Base-by-base conservation (phyloP, 2,113 vertebrate genomes). In the Vimba vimba region DNA sequence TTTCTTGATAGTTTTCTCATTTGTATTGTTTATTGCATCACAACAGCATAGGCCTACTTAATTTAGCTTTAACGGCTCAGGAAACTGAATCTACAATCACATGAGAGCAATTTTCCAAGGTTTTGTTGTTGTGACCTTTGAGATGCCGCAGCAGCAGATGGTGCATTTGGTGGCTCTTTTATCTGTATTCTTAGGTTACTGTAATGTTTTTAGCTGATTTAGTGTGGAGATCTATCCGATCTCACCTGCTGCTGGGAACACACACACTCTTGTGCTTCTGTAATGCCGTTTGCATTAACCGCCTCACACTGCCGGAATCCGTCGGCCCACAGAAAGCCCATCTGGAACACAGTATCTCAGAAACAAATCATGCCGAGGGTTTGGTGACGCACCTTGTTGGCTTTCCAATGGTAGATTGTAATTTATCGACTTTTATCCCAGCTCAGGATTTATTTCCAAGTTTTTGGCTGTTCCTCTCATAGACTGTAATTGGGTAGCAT, bases 361-460 rank as follows among this genome's bases (percentile, higher is more conserved):
- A 71, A 79, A 85, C 88, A 80, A 86, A 88, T 88, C 81, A 86
- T 83, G 23, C 80, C 10, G 50, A 88, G 71, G 47, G 69, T 82
- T 59, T 85, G 62, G 79, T 85, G 80, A 83, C 62, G 45, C 19
- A 75, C 55, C 69, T 77, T 87, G 79, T 85, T 82, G 79, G 82
- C 85, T 87, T 87, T 89, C 88, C 88, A 89, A 62, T 79, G 81
- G 43, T 25, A 84, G 64, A 75, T 87, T 75, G 78, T 87, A 87
- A 88, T 88, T 90, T 89, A 86, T 86, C 27, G 47, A 81, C 85
- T 50, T 83, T 81, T 30, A 79, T 82, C 59, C 82, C 83, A 47
- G 86, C 85, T 85, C 79, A 86, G 83, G 73, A 83, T 91, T 89
- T 91, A 88, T 87, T 62, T 83, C 50, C 55, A 27, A 66, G 60